phyloP scores from a whole-genome alignment of 2,797 vertebrate genomes.

The Siniperca scherzeri region DNA sequence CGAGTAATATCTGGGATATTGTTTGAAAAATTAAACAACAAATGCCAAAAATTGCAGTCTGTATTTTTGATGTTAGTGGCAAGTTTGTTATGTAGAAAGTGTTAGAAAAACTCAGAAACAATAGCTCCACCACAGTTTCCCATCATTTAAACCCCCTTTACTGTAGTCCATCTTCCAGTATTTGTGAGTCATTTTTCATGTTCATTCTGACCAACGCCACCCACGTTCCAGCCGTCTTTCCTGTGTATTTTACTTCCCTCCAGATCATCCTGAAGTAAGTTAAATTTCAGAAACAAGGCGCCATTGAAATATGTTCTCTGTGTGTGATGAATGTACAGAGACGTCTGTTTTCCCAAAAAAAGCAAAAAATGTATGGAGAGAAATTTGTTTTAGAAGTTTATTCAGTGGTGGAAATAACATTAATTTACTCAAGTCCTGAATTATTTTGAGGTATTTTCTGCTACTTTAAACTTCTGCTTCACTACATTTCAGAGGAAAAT shows the following conservation, averaged over 20 bases:
- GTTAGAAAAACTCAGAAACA: neutral
- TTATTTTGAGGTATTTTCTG: neutral
- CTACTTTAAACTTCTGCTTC: neutral
- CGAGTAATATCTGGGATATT: neutral
- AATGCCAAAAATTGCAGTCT: neutral
- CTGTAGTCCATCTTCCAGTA: slow-evolving; percentile 5
- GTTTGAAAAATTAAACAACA: neutral
- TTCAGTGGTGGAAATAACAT: neutral
- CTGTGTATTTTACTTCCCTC: slow-evolving; percentile 24
- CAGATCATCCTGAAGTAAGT: slow-evolving; percentile 10
- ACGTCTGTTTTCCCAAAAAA: neutral
- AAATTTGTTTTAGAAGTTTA: neutral
- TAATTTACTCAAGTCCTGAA: neutral
- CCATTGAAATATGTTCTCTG: neutral
- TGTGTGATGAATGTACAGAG: slow-evolving; percentile 2
- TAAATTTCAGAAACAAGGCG: neutral
- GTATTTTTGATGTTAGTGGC: neutral
- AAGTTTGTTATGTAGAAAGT: neutral
- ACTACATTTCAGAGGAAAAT: neutral
- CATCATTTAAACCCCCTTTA: neutral
- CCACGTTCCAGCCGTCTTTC: slow-evolving; percentile 26
- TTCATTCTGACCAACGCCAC: slow-evolving; percentile 15
- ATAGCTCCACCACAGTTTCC: neutral
- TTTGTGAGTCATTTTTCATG: slow-evolving; percentile 43
- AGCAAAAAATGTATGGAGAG: neutral